Evolutionary conservation across 2,888 invertebrate species (phyloP).

Genomic region (Marronus borbonicus): DNA sequence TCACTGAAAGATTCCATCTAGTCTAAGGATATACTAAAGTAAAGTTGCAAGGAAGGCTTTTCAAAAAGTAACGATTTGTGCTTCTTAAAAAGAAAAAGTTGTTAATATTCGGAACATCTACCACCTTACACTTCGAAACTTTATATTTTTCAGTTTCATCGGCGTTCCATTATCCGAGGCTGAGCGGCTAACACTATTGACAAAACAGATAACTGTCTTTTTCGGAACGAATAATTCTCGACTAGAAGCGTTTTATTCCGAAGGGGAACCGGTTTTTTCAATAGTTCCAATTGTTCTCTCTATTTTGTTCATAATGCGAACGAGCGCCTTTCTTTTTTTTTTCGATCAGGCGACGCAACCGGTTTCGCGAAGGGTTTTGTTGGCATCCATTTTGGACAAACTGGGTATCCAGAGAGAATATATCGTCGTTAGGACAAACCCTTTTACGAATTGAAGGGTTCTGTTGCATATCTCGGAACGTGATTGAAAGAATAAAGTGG

Average conservation of each 20-base stretch:
- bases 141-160: neutral
- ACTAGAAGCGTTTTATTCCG: constrained; percentile 10
- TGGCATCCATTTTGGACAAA: neutral
- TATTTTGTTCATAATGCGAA: constrained; percentile 16
- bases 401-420: constrained; percentile 10
- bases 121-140: neutral
- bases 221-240: constrained; percentile 13
- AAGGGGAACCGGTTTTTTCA: constrained; percentile 22
- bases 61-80: neutral
- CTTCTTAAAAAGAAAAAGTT: neutral
- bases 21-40: too few species aligned
- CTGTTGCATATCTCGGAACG: neutral
- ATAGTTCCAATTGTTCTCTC: constrained; percentile 22
- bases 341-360: neutral
- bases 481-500: too few species aligned
- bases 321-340: constrained; percentile 10
- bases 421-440: constrained; percentile 16
- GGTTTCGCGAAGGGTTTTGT: constrained; percentile 39
- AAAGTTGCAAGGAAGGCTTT: neutral
- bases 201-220: constrained; percentile 22
- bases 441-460: neutral
- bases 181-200: neutral
- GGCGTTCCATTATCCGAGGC: neutral
- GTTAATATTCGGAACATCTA: neutral
- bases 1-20: too few species aligned